Conservation (phyloP, 1,140 invertebrate genomes). For the Halyomorpha halys region DNA sequence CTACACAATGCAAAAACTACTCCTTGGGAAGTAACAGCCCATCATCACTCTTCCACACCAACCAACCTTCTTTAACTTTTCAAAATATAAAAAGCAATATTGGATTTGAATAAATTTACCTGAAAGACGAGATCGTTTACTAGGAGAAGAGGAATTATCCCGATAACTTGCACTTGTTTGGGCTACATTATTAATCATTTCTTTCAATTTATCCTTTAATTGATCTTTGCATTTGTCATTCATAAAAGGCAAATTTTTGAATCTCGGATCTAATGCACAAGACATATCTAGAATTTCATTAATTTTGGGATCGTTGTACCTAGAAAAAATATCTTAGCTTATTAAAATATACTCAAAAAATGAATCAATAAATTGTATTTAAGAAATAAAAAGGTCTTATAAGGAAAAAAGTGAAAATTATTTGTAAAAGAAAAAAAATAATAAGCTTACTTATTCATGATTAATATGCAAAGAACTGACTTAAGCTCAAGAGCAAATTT, state of each 20-base stretch:
- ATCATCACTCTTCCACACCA: too few species aligned
- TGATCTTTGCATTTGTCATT: conserved; percentile 39
- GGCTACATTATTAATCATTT: conserved; percentile 37
- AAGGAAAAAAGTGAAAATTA: neutral
- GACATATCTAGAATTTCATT: conserved; percentile 40
- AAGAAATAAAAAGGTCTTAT: too few species aligned
- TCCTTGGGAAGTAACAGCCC: too few species aligned
- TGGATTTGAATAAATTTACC: neutral
- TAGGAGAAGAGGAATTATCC: neutral
- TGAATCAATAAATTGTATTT: too few species aligned
- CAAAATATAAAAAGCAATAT: too few species aligned
- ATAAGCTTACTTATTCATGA: conserved; percentile 35
- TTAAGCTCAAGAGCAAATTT: conserved; percentile 37
- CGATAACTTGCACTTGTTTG: conserved; percentile 23
- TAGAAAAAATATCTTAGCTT: conserved; percentile 24
- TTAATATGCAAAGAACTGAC: conserved; percentile 38
- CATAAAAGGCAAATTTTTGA: conserved; percentile 41
- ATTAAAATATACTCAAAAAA: too few species aligned
- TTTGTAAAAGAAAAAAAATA: neutral
- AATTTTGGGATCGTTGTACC: conserved; percentile 38
- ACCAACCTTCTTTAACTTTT: too few species aligned
- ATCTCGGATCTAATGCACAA: conserved; percentile 44
- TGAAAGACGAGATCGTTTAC: conserved; percentile 1
- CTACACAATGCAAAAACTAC: too few species aligned
- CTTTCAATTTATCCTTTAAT: conserved; percentile 37